A percentile compares a stretch with the other conserved stretches of the same genome.
phyloP scores from a whole-genome alignment of 2,888 invertebrate species.

The Drosophila buzzatii region DNA sequence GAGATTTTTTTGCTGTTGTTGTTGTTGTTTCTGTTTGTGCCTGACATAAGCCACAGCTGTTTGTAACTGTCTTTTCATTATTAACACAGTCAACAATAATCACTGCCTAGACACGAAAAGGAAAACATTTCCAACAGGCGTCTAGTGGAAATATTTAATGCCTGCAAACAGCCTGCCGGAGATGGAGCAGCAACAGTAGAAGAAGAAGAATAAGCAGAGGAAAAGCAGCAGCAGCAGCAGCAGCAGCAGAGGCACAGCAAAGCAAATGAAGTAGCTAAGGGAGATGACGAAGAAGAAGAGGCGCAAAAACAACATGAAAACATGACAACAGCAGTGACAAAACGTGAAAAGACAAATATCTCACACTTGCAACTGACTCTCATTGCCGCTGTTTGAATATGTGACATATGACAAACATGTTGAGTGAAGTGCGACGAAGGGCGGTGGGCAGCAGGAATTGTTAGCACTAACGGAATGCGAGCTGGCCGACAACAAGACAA shows the following conservation, averaged over 20 bases:
- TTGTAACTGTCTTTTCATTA: conserved; percentile 71
- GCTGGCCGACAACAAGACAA: conserved; percentile 37
- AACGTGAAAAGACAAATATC: conserved; percentile 73
- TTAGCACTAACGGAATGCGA: conserved; percentile 45
- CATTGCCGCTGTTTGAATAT: conserved; percentile 69
- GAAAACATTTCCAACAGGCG: conserved; percentile 67
- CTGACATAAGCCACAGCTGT: conserved; percentile 63
- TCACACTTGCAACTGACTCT: conserved; percentile 72
- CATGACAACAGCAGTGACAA: conserved; percentile 73
- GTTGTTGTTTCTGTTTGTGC: not conserved
- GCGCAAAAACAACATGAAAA: conserved; percentile 58
- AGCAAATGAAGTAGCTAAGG: conserved; percentile 13
- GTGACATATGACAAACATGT: conserved; percentile 67
- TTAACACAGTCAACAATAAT: conserved; percentile 77
- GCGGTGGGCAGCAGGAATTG: conserved; percentile 16
- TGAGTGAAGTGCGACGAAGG: not conserved
- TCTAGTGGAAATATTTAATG: conserved; percentile 77
- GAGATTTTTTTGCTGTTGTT: not conserved
- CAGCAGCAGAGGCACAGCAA: conserved; percentile 5
- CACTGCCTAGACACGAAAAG: conserved; percentile 65
- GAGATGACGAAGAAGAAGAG: not conserved
- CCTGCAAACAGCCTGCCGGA: conserved; percentile 68
- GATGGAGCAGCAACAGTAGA: conserved; percentile 17
- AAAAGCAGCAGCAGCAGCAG: not conserved
- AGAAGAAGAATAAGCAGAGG: not conserved